These are phyloP conservation scores for Leptogaster cylindrica DNA, from an alignment of 2,888 invertebrate species.

Conservation along the genomic window DNA sequence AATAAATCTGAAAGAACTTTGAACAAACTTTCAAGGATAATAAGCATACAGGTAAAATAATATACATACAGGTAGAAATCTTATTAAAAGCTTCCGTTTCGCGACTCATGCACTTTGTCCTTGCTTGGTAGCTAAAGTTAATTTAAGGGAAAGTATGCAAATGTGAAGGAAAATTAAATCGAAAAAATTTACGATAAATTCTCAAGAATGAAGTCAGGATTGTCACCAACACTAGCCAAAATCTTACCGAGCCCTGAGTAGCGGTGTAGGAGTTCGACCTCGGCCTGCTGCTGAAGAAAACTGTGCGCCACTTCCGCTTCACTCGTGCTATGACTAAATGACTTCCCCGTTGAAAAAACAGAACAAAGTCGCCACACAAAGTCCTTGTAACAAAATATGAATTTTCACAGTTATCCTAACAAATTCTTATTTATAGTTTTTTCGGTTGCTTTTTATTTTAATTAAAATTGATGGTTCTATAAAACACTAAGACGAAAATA, in stretches of 20 bases:
- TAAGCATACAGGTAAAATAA: neutral
- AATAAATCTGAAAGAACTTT: no score
- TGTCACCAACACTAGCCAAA: constrained; percentile 48
- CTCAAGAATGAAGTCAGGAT: neutral
- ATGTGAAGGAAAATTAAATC: neutral
- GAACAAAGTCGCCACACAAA: constrained; percentile 89
- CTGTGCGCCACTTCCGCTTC: constrained; percentile 78
- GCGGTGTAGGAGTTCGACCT: constrained; percentile 84
- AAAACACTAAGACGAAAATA: no score
- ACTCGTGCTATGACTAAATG: constrained; percentile 81
- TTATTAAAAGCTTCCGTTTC: neutral
- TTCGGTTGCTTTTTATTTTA: no score
- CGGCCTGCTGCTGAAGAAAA: constrained; percentile 71
- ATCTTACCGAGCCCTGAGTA: constrained; percentile 86
- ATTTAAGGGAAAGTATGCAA: neutral
- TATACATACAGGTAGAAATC: neutral
- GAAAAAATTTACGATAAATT: neutral
- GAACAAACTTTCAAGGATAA: no score
- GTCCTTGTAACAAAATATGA: constrained; percentile 74
- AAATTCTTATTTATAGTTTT: no score
- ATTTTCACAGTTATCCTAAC: no score
- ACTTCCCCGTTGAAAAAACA: constrained; percentile 97
- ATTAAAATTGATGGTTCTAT: no score
- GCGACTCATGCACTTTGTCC: neutral
- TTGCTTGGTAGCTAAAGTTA: neutral